Evolutionary conservation across 1,140 invertebrate species (phyloP).

Genomic region (Ceratina japonica): DNA sequence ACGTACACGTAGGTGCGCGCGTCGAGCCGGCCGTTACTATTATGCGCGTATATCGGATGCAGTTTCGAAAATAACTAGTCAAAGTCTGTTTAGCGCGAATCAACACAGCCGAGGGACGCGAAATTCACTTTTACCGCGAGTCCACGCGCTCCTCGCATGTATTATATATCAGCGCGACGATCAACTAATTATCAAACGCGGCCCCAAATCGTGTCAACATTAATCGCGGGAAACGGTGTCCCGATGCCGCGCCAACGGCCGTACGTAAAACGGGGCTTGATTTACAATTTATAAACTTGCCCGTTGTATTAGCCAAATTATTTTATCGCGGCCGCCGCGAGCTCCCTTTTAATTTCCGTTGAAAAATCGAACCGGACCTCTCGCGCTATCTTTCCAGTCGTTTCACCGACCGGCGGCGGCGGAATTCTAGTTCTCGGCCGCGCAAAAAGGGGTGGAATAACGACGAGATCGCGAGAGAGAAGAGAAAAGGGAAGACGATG

Average conservation of each 20-base stretch:
- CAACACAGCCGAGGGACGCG: conserved; percentile 11
- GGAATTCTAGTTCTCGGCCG: not conserved
- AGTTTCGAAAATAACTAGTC: conserved; percentile 10
- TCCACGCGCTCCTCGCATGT: not conserved
- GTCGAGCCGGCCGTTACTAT: not conserved
- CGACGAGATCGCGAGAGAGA: not conserved
- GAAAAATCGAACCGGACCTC: not conserved
- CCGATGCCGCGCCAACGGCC: conserved; percentile 1
- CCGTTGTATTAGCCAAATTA: not conserved
- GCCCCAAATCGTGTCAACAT: conserved; percentile 28
- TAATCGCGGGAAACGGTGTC: conserved; percentile 29
- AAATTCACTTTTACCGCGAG: conserved; percentile 44
- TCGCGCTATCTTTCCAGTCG: not conserved
- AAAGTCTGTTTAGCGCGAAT: conserved; percentile 39
- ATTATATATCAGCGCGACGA: conserved; percentile 35
- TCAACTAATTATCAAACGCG: conserved; percentile 49
- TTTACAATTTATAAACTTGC: conserved; percentile 35
- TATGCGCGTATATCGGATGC: not conserved
- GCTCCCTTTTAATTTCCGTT: not conserved
- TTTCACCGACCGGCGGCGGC: not conserved
- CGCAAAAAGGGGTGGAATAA: not conserved
- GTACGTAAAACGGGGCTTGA: conserved; percentile 9
- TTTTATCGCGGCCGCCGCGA: not conserved
- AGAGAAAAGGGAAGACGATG: not conserved
- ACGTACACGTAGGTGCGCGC: too few species aligned